These are phyloP conservation scores for Sylvicola cinctus DNA, from an alignment of 2,888 invertebrate genomes.

Conservation along the genomic window DNA sequence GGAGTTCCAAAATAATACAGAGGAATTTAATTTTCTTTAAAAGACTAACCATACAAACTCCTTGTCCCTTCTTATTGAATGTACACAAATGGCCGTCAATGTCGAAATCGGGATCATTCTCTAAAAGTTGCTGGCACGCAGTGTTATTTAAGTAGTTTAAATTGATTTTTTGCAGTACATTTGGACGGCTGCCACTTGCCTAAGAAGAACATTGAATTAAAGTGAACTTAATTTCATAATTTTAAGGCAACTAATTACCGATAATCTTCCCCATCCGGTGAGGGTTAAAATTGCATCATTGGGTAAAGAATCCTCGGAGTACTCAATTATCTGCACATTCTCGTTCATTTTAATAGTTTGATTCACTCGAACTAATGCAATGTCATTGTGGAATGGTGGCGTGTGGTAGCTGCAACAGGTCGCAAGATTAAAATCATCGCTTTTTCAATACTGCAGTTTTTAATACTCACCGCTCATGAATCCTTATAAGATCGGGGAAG, in stretches of 20 bases:
- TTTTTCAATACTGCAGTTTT: no score
- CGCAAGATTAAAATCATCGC: no score
- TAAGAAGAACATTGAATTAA: neutral
- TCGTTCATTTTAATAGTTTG: conserved; percentile 26
- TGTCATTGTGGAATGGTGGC: conserved; percentile 28
- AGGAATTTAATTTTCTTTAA: neutral
- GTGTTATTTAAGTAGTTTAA: conserved; percentile 13
- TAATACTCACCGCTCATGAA: no score
- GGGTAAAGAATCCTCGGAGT: conserved; percentile 28
- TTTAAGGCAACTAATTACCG: no score
- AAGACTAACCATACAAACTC: conserved; percentile 18
- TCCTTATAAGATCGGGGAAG: no score
- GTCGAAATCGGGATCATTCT: conserved; percentile 21
- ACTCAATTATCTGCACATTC: conserved; percentile 27
- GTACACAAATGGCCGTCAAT: conserved; percentile 37
- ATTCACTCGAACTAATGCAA: conserved; percentile 35
- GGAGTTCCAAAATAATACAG: no score
- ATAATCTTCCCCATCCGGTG: conserved; percentile 31
- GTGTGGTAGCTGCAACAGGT: neutral
- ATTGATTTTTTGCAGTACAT: neutral
- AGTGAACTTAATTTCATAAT: neutral
- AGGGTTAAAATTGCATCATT: conserved; percentile 26
- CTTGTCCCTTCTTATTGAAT: conserved; percentile 28
- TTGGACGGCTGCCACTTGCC: neutral
- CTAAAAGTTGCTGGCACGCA: conserved; percentile 29